Evolutionary conservation across 2,113 vertebrate species (phyloP).

Genomic region (Scophthalmus maximus): DNA sequence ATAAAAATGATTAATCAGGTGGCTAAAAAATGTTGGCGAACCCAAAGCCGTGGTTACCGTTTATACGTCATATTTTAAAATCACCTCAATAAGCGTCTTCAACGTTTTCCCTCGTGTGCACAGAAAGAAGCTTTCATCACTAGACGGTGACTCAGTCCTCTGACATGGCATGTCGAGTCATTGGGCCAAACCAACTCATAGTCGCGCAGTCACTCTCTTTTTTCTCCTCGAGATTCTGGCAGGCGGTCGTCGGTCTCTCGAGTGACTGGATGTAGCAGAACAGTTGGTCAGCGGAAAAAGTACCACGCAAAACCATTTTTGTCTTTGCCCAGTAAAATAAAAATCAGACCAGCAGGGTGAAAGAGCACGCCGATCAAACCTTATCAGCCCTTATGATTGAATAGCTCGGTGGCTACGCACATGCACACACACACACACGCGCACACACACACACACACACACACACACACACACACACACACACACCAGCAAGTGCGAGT

Average conservation of each 20-base stretch:
- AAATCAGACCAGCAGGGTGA: too few species aligned
- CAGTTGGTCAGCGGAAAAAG: too few species aligned
- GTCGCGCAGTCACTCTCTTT: not conserved
- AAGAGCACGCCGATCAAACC: not conserved
- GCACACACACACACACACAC: slow-evolving; percentile 22
- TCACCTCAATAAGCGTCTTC: not conserved
- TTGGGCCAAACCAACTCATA: not conserved
- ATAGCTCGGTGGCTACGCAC: not conserved
- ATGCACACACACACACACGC: not conserved
- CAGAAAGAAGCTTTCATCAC: not conserved
- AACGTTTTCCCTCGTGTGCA: not conserved
- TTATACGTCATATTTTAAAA: too few species aligned
- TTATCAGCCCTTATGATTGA: not conserved
- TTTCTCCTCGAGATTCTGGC: not conserved
- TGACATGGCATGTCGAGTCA: too few species aligned
- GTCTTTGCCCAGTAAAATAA: not conserved
- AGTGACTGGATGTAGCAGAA: not conserved
- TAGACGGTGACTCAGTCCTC: not conserved
- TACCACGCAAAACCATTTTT: not conserved
- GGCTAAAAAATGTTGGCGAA: not conserved
- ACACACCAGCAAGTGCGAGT: slow-evolving; percentile 34
- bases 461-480: slow-evolving; percentile 29
- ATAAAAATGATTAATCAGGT: not conserved
- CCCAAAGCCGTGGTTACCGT: not conserved
- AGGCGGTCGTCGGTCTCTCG: not conserved